Evolutionary conservation across 2,888 invertebrate genomes (phyloP).

Genomic region (Acleris emargana): DNA sequence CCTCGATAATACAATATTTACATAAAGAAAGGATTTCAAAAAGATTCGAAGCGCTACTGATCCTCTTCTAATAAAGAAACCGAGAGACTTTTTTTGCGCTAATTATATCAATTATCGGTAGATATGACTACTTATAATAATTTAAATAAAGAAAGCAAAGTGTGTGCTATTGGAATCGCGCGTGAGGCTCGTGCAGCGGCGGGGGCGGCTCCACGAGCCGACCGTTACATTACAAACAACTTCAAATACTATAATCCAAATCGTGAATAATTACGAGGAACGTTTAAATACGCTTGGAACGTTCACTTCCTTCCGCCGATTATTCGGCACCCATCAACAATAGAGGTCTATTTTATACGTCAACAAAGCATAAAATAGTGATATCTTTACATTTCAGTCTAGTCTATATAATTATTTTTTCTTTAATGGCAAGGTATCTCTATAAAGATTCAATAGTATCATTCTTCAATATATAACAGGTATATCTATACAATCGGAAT

Average conservation of each 20-base stretch:
- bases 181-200: slow-evolving; percentile 63
- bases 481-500: slow-evolving; percentile 79
- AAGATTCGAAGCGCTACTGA: slow-evolving; percentile 80
- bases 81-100: slow-evolving; percentile 73
- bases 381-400: slow-evolving; percentile 84
- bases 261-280: slow-evolving; percentile 65
- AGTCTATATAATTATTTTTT: slow-evolving; percentile 82
- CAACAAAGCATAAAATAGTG: slow-evolving; percentile 84
- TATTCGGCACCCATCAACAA: slow-evolving; percentile 70
- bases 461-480: slow-evolving; percentile 80
- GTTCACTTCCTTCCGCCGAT: slow-evolving; percentile 60
- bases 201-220: slow-evolving; percentile 54
- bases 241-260: slow-evolving; percentile 65
- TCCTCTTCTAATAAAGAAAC: slow-evolving; percentile 80
- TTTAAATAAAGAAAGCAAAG: slow-evolving; percentile 78
- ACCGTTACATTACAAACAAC: slow-evolving; percentile 69
- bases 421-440: slow-evolving; percentile 82
- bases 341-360: slow-evolving; percentile 77
- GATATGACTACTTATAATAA: slow-evolving; percentile 77
- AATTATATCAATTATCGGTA: slow-evolving; percentile 72
- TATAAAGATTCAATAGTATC: slow-evolving; percentile 82
- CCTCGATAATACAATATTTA: slow-evolving; percentile 79
- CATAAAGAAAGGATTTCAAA: slow-evolving; percentile 69
- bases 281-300: slow-evolving; percentile 63
- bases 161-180: slow-evolving; percentile 72